Percentiles rank a stretch among this genome's conserved stretches.
These are phyloP conservation scores for Nannoperca obscura DNA, from an alignment of 2,797 vertebrate genomes.

Conservation along the genomic window DNA sequence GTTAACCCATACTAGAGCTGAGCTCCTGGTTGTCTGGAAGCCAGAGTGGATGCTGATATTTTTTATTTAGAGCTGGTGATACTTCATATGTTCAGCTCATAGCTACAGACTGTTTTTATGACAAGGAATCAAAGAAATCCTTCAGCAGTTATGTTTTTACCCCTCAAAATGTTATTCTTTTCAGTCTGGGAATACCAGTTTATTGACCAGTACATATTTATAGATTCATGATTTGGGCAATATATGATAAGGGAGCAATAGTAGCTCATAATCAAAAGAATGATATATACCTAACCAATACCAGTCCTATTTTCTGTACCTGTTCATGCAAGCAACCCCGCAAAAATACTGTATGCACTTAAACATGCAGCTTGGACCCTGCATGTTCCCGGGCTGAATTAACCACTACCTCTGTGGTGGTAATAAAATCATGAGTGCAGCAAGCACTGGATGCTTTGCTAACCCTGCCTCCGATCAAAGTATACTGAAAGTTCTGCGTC, in stretches of 20 bases:
- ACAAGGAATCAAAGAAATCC: not conserved
- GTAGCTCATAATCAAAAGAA: not conserved
- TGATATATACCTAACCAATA: not conserved
- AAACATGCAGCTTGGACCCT: constrained; percentile 64
- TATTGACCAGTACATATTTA: not conserved
- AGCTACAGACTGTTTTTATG: not conserved
- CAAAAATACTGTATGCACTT: constrained; percentile 27
- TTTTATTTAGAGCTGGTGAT: not conserved
- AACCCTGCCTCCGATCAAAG: constrained; percentile 48
- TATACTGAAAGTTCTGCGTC: constrained; percentile 82
- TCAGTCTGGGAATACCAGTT: not conserved
- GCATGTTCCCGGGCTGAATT: constrained; percentile 68
- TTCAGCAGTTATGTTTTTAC: not conserved
- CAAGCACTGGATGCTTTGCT: constrained; percentile 43
- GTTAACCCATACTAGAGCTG: not conserved
- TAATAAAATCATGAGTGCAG: constrained; percentile 63
- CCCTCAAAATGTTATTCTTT: not conserved
- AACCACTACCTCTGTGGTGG: constrained; percentile 78
- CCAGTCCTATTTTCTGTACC: constrained; percentile 1
- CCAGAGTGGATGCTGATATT: not conserved
- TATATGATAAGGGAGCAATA: constrained; percentile 1
- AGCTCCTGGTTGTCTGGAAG: constrained; percentile 1
- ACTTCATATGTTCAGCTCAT: not conserved
- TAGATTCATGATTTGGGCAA: not conserved
- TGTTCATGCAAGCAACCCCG: not conserved